Evolutionary conservation across 35 echinoderm and acorn worm species (phyloP).

Genomic region (Anneissia japonica): DNA sequence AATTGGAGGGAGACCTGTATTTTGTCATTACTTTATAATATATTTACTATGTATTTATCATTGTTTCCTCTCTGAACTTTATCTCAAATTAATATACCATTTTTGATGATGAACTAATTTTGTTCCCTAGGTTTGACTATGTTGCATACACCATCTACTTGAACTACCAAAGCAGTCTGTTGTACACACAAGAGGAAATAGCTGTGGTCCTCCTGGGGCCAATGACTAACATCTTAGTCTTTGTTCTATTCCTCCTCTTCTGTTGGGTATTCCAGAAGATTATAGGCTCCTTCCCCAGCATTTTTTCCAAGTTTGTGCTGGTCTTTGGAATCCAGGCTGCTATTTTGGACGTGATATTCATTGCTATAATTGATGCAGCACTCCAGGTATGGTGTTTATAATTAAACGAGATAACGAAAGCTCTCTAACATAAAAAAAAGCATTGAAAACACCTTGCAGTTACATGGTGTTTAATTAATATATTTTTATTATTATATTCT

Average conservation of each 20-base stretch:
- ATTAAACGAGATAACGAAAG: too few relatives aligned
- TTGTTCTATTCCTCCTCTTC: constrained; percentile 38
- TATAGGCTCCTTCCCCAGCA: constrained; percentile 71
- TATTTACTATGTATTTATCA: too few relatives aligned
- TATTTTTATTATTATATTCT: not conserved
- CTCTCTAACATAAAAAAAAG: too few relatives aligned
- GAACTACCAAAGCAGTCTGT: constrained; percentile 93
- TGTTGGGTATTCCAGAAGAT: constrained; percentile 80
- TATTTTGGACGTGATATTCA: constrained; percentile 77
- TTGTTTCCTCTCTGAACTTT: too few relatives aligned
- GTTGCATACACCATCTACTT: constrained; percentile 86
- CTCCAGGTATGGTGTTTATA: constrained; percentile 44
- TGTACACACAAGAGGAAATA: constrained; percentile 85
- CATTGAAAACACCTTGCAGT: too few relatives aligned
- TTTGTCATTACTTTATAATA: too few relatives aligned
- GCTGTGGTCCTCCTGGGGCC: constrained; percentile 92
- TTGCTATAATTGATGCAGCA: constrained; percentile 85
- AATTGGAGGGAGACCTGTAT: too few relatives aligned
- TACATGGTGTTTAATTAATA: not conserved
- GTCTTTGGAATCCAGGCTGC: constrained; percentile 80
- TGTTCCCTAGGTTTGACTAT: constrained; percentile 68
- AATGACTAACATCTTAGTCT: constrained; percentile 67
- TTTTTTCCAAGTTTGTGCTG: constrained; percentile 94
- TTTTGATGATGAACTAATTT: too few relatives aligned
- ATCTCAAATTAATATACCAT: too few relatives aligned